Conservation (phyloP, 2,797 vertebrate species). For the Aldrovandia affinis region DNA sequence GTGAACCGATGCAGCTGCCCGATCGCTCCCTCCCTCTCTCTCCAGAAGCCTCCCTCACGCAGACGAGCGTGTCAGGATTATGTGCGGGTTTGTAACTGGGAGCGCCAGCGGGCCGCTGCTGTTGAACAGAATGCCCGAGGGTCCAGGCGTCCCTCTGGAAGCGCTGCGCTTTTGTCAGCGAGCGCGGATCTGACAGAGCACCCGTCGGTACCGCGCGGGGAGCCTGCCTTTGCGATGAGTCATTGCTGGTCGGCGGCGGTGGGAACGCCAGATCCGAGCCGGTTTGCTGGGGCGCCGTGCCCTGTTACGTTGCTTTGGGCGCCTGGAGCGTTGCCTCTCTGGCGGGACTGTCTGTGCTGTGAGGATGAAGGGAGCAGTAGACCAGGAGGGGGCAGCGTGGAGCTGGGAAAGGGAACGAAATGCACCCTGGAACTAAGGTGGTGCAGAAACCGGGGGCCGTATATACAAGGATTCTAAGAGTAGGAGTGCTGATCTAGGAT, state of each 20-base stretch:
- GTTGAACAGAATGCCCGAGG: background rate
- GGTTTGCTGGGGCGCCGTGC: background rate
- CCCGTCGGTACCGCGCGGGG: too few relatives aligned
- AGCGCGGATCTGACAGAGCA: background rate
- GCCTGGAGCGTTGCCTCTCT: slow-evolving; percentile 2
- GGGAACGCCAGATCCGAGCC: background rate
- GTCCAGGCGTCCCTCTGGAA: slow-evolving; percentile 12
- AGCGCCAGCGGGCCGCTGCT: background rate
- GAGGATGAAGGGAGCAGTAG: background rate
- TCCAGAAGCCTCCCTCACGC: background rate
- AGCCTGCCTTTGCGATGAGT: background rate
- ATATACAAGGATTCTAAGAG: too few relatives aligned
- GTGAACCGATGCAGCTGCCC: background rate
- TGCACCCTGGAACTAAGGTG: background rate
- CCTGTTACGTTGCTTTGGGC: too few relatives aligned
- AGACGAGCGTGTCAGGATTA: background rate
- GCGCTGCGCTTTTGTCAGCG: background rate
- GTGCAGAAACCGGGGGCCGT: background rate
- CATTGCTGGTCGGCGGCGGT: background rate
- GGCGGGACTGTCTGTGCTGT: slow-evolving; percentile 6
- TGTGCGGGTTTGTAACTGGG: slow-evolving; percentile 10
- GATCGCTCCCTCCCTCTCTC: background rate
- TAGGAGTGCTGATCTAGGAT: too few relatives aligned
- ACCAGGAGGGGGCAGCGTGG: slow-evolving; percentile 17
- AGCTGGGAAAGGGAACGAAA: background rate